These are phyloP conservation scores for Notarius quadriscutis DNA, from an alignment of 2,113 vertebrate genomes.

Conservation along the genomic window DNA sequence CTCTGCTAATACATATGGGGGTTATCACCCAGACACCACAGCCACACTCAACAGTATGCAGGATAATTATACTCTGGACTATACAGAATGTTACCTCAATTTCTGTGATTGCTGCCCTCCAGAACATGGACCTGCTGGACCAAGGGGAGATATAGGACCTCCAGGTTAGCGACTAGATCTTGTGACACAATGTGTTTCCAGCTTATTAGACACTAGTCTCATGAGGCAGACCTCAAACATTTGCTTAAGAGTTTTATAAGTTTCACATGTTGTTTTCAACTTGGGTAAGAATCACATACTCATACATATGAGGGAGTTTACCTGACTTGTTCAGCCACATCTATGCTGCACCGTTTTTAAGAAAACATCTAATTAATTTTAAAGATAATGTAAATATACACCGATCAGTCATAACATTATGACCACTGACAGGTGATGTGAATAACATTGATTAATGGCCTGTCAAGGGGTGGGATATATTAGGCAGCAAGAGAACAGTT, in stretches of 20 bases:
- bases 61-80: conserved; percentile 85
- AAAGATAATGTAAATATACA: not conserved
- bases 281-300: not conserved
- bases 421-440: too few relatives aligned
- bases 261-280: not conserved
- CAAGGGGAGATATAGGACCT: conserved; percentile 77
- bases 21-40: conserved; percentile 60
- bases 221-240: not conserved
- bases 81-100: conserved; percentile 87
- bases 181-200: not conserved
- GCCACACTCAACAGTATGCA: conserved; percentile 66
- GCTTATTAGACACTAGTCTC: not conserved
- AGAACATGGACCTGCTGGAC: conserved; percentile 74
- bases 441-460: too few relatives aligned
- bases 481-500: too few relatives aligned
- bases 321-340: not conserved
- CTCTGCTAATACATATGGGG: conserved; percentile 52
- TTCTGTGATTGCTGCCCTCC: conserved; percentile 91
- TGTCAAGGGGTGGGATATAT: too few relatives aligned
- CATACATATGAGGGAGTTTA: not conserved
- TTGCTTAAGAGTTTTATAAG: not conserved
- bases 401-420: too few relatives aligned
- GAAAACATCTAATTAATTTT: not conserved
- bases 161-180: conserved; percentile 72
- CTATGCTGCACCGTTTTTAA: not conserved